These are phyloP conservation scores for Drosophila hamatofila DNA, from an alignment of 2,888 invertebrate genomes.

Conservation along the genomic window DNA sequence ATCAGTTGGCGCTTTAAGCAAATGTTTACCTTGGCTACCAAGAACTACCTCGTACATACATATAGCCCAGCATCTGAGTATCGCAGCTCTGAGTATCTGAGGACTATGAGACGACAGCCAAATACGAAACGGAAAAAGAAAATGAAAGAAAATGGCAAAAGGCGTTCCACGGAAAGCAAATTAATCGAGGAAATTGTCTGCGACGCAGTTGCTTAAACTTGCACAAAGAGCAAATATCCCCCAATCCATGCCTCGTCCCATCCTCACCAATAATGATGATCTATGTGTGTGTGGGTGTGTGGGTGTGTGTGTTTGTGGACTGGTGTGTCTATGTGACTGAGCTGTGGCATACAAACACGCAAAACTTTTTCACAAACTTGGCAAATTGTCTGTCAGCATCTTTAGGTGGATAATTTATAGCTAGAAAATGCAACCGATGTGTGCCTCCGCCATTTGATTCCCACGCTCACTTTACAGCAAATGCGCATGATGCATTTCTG, in stretches of 20 bases:
- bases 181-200: constrained; percentile 80
- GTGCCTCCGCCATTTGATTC: constrained; percentile 13
- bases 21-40: constrained; percentile 74
- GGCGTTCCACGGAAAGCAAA: constrained; percentile 74
- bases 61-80: constrained; percentile 20
- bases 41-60: constrained; percentile 40
- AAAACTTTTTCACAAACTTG: constrained; percentile 60
- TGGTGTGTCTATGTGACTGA: constrained; percentile 18
- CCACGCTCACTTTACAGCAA: constrained; percentile 15
- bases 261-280: constrained; percentile 42
- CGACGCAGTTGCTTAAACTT: constrained; percentile 78
- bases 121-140: constrained; percentile 70
- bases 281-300: constrained; percentile 19
- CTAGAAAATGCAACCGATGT: constrained; percentile 26
- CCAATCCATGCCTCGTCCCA: neutral
- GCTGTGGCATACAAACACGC: constrained; percentile 46
- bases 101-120: constrained; percentile 39
- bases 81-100: constrained; percentile 35
- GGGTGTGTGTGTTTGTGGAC: constrained; percentile 11
- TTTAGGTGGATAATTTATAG: constrained; percentile 62
- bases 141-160: constrained; percentile 72
- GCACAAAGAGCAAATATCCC: constrained; percentile 65
- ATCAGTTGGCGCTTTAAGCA: constrained; percentile 76
- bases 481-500: constrained; percentile 18
- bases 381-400: constrained; percentile 76